Conservation (phyloP, 2,113 vertebrate species). For the Austrofundulus limnaeus region DNA sequence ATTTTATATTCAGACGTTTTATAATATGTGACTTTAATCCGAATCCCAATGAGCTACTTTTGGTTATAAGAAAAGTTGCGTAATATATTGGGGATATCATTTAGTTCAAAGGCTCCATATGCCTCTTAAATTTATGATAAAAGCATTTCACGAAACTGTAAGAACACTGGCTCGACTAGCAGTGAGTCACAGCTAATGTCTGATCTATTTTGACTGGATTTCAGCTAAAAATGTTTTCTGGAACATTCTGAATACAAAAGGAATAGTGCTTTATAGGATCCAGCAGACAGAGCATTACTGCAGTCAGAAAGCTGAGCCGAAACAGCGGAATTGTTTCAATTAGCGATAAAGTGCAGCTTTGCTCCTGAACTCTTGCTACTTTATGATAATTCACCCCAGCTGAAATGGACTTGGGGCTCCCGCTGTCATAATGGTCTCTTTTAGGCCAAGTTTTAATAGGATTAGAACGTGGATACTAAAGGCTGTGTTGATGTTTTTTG, state of each 20-base stretch:
- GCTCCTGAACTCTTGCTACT: conserved; percentile 63
- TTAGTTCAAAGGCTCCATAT: conserved; percentile 22
- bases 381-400: conserved; percentile 64
- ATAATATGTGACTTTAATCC: conserved; percentile 35
- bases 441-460: conserved; percentile 70
- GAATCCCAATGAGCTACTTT: conserved; percentile 54
- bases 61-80: conserved; percentile 16
- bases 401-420: conserved; percentile 63
- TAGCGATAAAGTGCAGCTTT: conserved; percentile 69
- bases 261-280: conserved; percentile 38
- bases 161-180: conserved; percentile 22
- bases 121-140: conserved; percentile 38
- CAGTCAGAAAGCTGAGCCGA: conserved; percentile 38
- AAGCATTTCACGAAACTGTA: conserved; percentile 16
- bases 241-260: conserved; percentile 31
- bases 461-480: conserved; percentile 54
- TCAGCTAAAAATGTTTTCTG: conserved; percentile 32
- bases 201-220: conserved; percentile 41
- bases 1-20: conserved; percentile 22
- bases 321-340: conserved; percentile 68
- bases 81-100: conserved; percentile 19
- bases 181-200: conserved; percentile 54
- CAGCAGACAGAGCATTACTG: conserved; percentile 45
- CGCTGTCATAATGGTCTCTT: conserved; percentile 62
- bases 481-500: conserved; percentile 53